phyloP scores from a whole-genome alignment of 2,888 invertebrate species.

The Theretra japonica region DNA sequence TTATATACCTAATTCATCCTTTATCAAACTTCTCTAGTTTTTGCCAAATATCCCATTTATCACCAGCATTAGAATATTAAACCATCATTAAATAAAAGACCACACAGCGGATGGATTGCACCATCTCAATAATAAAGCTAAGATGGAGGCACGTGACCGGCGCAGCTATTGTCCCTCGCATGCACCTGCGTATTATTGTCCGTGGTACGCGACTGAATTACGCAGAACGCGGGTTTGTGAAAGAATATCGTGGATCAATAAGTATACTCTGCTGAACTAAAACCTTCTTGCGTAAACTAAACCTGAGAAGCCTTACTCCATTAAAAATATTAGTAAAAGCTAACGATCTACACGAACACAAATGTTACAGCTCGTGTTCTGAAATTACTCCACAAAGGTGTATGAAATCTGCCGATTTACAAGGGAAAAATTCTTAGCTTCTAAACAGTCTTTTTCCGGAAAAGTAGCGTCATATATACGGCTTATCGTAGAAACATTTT shows the following conservation, averaged over 20 bases:
- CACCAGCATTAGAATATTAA: slow-evolving; percentile 24
- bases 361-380: too few species aligned
- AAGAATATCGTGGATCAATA: slow-evolving; percentile 49
- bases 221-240: slow-evolving; percentile 54
- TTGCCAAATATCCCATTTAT: neutral
- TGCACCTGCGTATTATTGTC: slow-evolving; percentile 54
- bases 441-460: too few species aligned
- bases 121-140: slow-evolving; percentile 40
- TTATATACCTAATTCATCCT: too few species aligned
- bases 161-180: slow-evolving; percentile 45
- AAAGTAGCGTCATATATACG: too few species aligned
- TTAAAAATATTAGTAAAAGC: too few species aligned
- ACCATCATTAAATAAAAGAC: slow-evolving; percentile 22
- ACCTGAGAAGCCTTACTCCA: too few species aligned
- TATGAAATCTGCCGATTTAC: too few species aligned
- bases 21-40: neutral
- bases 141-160: slow-evolving; percentile 48
- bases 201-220: slow-evolving; percentile 76
- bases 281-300: too few species aligned
- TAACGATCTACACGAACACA: too few species aligned
- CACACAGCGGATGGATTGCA: slow-evolving; percentile 33
- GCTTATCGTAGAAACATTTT: too few species aligned
- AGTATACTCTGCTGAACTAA: neutral
- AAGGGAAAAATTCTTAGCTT: too few species aligned
- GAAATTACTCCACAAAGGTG: too few species aligned